Percentiles rank a stretch among this genome's conserved stretches.
Evolutionary conservation across 2,888 invertebrate genomes (phyloP).

Genomic region (Apotomis turbidana): DNA sequence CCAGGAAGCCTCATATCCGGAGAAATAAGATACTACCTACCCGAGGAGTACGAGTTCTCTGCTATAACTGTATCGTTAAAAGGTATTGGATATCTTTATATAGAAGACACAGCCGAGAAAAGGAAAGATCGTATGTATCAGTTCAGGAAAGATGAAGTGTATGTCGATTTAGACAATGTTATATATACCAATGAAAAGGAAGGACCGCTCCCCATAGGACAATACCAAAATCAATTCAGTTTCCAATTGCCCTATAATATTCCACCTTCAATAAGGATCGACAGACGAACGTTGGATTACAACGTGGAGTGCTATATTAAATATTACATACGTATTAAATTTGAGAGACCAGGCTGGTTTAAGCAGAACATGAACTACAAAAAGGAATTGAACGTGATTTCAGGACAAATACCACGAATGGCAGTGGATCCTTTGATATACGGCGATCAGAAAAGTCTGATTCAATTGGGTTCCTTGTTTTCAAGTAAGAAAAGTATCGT

Average conservation of each 20-base stretch:
- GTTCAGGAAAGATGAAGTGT: constrained; percentile 18
- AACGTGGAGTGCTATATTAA: constrained; percentile 9
- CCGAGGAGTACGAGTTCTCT: constrained; percentile 21
- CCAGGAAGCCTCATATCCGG: constrained; percentile 28
- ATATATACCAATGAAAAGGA: not conserved
- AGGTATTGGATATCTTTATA: constrained; percentile 22
- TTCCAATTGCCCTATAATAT: constrained; percentile 22
- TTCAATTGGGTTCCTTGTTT: constrained; percentile 15
- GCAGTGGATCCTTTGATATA: constrained; percentile 22
- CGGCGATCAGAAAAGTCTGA: constrained; percentile 21
- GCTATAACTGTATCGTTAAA: constrained; percentile 25
- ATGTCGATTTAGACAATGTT: constrained; percentile 20
- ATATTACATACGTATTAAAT: constrained; percentile 23
- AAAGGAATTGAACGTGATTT: constrained; percentile 24
- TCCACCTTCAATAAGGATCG: constrained; percentile 9
- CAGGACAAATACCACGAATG: constrained; percentile 21
- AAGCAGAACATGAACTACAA: constrained; percentile 13
- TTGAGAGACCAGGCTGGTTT: constrained; percentile 11
- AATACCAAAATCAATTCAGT: constrained; percentile 23
- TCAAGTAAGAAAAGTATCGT: constrained; percentile 10
- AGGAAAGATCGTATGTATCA: not conserved
- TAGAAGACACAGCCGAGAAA: constrained; percentile 18
- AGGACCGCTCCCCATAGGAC: constrained; percentile 5
- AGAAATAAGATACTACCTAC: constrained; percentile 18
- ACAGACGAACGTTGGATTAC: not conserved